These are phyloP conservation scores for Pyrgus malvae DNA, from an alignment of 2,888 invertebrate genomes.

Conservation along the genomic window DNA sequence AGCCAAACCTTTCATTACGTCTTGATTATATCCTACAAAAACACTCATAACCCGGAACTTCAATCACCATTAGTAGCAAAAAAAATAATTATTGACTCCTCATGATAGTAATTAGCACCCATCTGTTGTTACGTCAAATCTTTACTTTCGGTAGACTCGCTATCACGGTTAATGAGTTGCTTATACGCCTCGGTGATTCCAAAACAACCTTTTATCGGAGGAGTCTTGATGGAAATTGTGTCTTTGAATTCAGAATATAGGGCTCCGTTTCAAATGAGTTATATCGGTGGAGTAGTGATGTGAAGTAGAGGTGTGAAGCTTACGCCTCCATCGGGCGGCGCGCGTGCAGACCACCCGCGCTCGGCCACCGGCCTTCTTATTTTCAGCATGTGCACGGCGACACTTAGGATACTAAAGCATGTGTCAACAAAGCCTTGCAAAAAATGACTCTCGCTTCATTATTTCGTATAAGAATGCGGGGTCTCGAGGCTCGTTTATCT, in stretches of 20 bases:
- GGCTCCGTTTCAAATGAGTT: constrained; percentile 43
- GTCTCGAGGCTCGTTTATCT: constrained; percentile 3
- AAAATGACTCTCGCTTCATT: constrained; percentile 20
- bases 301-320: constrained; percentile 66
- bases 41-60: constrained; percentile 76
- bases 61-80: constrained; percentile 70
- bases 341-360: constrained; percentile 69
- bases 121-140: constrained; percentile 73
- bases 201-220: constrained; percentile 43
- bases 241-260: constrained; percentile 15
- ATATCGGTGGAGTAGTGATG: constrained; percentile 49
- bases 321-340: constrained; percentile 65
- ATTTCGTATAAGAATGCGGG: constrained; percentile 5
- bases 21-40: constrained; percentile 79
- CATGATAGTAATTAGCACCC: constrained; percentile 80
- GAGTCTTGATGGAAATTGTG: constrained; percentile 24
- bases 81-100: constrained; percentile 78
- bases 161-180: constrained; percentile 63
- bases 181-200: constrained; percentile 39
- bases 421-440: constrained; percentile 27
- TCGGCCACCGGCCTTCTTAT: constrained; percentile 60
- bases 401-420: constrained; percentile 19
- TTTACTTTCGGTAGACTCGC: constrained; percentile 66
- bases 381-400: constrained; percentile 42
- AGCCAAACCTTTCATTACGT: constrained; percentile 72